Base-by-base conservation (phyloP, 2,888 invertebrate species). In the Operophtera brumata region DNA sequence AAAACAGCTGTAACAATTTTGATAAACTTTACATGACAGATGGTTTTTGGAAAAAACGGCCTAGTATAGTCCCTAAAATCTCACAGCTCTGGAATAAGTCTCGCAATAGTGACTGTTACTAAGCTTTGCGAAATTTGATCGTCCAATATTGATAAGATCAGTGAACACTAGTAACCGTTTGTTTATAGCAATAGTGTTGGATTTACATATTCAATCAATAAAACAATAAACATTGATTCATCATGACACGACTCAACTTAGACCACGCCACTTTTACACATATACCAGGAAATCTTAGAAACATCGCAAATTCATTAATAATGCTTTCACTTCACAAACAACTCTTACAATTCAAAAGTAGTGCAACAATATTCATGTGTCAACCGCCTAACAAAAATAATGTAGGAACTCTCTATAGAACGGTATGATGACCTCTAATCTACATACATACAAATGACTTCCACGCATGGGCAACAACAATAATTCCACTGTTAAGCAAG, bases 371-470 rank as follows among this genome's bases (percentile, higher is more conserved):
- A 73, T 77, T 74, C 75, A 78, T 73, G 67, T 82, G 82, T 78
- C 76, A 81, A 82, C 78, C 66, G 64, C 78, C 66, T 64, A 74
- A 77, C 78, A 77, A 72, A 77, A 30, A 30, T 30, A 30, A 75
- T 75, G 75, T 77, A 78, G 73, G 70, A 81, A 74, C 77, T 76
- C 77, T 79, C 77, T 71, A 75, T 71, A 70, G 77, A 77, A 83
- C 80, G 71, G 81, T 84, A 80, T 84, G 84, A 82, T 84, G 87
- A 88, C 87, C 86, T 85, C 82, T 83, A 84, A 83, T 86, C 86
- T 84, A 85, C 84, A 86, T 82, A 82, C 82, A 81, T 82, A 85
- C 83, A 84, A 86, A 86, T 84, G 79, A 83, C 84, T 84, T 82
- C 82, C 82, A 86, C 77, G 84, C 82, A 82, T 86, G 84, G 83